A percentile compares a stretch with the other conserved stretches of the same genome.
phyloP scores from a whole-genome alignment of 2,113 vertebrate species.

The Rhineura floridana region DNA sequence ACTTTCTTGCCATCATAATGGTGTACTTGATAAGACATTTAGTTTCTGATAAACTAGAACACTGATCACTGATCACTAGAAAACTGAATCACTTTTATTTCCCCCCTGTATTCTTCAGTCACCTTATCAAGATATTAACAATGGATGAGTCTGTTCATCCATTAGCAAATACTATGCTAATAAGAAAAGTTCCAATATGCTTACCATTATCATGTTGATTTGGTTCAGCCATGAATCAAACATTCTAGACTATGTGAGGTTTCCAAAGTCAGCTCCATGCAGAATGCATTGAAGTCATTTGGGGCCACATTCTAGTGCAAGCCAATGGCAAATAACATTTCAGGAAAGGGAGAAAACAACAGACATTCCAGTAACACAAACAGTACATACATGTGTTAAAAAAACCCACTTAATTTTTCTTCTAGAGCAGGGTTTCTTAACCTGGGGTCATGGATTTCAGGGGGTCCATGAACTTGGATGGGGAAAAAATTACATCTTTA shows the following conservation, averaged over 20 bases:
- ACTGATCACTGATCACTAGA: too few species aligned
- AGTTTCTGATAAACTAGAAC: constrained; percentile 22
- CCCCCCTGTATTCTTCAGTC: background rate
- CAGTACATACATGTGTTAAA: background rate
- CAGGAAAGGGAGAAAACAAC: background rate
- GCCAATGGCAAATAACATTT: background rate
- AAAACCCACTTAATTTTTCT: background rate
- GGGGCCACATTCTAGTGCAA: background rate
- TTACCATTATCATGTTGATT: background rate
- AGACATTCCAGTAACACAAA: background rate
- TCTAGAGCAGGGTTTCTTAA: too few species aligned
- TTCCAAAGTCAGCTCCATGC: background rate
- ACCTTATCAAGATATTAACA: background rate
- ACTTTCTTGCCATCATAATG: constrained; percentile 31
- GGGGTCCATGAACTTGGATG: too few species aligned
- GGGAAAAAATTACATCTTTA: too few species aligned
- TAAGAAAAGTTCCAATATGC: background rate
- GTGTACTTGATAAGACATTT: constrained; percentile 1
- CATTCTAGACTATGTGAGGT: background rate
- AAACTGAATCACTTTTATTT: too few species aligned
- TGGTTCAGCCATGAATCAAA: background rate
- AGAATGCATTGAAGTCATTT: background rate
- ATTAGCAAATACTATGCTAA: accelerated
- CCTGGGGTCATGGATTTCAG: too few species aligned
- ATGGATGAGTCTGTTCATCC: background rate